Evolutionary conservation across 2,113 vertebrate species (phyloP), one percentile per base, ranked within the genome.

Genomic region (Chauna torquata): DNA sequence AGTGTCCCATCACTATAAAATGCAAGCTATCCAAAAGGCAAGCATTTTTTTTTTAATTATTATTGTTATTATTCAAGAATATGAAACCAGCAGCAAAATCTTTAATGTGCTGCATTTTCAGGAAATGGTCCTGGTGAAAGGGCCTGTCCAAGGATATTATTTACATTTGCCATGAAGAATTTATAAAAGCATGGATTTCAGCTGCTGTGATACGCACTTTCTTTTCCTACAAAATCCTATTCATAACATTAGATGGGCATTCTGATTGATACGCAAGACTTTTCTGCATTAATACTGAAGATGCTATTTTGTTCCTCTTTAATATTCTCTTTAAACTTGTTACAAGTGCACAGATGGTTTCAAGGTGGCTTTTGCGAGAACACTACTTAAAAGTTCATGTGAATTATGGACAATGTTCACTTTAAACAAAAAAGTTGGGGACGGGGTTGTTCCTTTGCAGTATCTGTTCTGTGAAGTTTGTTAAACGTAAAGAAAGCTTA

Each of bases 381-480:
- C 97, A 97, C 96, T 98, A 98, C 92, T 96, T 96, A 89, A 95
- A 78, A 78, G 85, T 97, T 95, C 86, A 61, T 92, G 88, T 98
- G 97, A 97, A 93, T 93, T 66, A 69, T 59, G 87, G 97, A 97
- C 97, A 96, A 72, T 71, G 93, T 94, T 97, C 96, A 95, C 96
- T 97, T 97, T 92, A 97, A 98, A 94, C 80, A 92, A 94, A 90
- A 90, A 97, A 86, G 86, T 93, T 78, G 78, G 93, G 92, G 92
- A 89, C 94, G 96, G 97, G 92, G 96, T 98, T 98, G 98, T 98
- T 98, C 98, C 97, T 98, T 98, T 98, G 97, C 98, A 98, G 97
- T 98, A 97, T 97, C 98, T 98, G 98, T 98, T 98, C 98, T 99
- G 98, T 98, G 98, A 98, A 98, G 98, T 98, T 98, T 98, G 98